Base-by-base conservation (phyloP, 2,797 vertebrate species). In the Odontamblyopus lacepedii region DNA sequence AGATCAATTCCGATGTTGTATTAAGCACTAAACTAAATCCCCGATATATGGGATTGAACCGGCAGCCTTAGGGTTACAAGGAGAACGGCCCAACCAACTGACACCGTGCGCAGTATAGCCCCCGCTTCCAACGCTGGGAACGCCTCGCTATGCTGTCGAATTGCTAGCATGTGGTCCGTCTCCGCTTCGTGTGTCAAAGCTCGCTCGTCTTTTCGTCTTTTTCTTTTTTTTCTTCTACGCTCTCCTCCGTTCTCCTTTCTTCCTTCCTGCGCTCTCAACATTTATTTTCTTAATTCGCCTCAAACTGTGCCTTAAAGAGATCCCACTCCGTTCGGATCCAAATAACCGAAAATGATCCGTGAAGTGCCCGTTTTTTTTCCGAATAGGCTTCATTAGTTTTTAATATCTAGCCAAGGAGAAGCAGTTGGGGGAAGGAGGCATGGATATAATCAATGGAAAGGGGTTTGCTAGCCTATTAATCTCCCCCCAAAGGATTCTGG, bases 251-350 rank as follows among this genome's bases (percentile, higher is more conserved):
- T 73, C 53, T 74, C 53, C 60, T 67, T 57, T 16, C 41, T 63
- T 67, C 70, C 72, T 78, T 68, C 60, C 53, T 62, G 26, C 61
- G 83, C 81, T 85, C 85, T 89, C 88, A 74, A 89, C 89, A 92
- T 94, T 92, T 94, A 93, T 94, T 94, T 94, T 93, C 92, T 91
- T 93, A 94, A 95, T 93, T 93, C 88, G 81, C 85, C 90, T 93
- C 92, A 92, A 93, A 93, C 91, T 89, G 90, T 91, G 92, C 91
- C 88, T 91, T 92, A 91, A 93, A 95, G 91, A 93, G 90, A 92
- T 91, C 87, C 89, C 88, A 92, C 91, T 91, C 93, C 80, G 91
- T 93, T 93, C 91, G 92, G 92, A 84, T 90, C 92, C 92, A 93
- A 93, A 94, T 92, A 94, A 93, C 85, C 82, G 91, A 93, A 94